These are phyloP conservation scores for Ceratina australensis DNA, from an alignment of 1,140 invertebrate species.

Conservation along the genomic window DNA sequence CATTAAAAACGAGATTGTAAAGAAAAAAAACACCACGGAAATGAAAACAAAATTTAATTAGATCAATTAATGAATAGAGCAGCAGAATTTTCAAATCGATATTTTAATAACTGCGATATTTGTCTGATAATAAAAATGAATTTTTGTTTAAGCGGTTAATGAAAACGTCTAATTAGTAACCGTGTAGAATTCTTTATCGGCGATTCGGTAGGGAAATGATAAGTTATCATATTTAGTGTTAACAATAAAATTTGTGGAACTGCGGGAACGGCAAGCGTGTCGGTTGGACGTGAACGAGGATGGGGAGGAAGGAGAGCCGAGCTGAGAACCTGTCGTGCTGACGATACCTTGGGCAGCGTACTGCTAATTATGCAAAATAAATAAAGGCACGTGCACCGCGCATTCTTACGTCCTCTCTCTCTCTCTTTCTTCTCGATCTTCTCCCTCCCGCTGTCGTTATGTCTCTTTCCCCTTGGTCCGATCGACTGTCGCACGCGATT, in stretches of 20 bases:
- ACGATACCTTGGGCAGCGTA: slow-evolving; percentile 51
- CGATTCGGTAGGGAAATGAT: no score
- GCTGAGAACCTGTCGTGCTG: slow-evolving; percentile 47
- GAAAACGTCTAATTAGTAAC: no score
- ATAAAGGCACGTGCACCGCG: slow-evolving; percentile 70
- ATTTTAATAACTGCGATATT: no score
- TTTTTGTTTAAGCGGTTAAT: no score
- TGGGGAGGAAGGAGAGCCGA: not conserved
- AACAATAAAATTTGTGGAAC: not conserved
- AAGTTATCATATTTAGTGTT: no score
- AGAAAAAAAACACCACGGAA: no score
- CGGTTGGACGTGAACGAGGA: not conserved
- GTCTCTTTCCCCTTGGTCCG: slow-evolving; percentile 4
- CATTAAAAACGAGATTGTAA: no score
- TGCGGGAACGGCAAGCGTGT: not conserved
- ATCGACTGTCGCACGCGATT: slow-evolving; percentile 66
- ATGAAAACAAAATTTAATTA: no score
- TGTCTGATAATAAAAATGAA: no score
- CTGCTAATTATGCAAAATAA: slow-evolving; percentile 73
- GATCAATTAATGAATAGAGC: no score
- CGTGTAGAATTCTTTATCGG: no score
- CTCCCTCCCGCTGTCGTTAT: slow-evolving; percentile 22
- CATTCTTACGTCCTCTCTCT: slow-evolving; percentile 65
- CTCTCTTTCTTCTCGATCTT: not conserved
- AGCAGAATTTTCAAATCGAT: no score